phyloP scores from a whole-genome alignment of 2,888 invertebrate species.

The Alentia gelatinosa region DNA sequence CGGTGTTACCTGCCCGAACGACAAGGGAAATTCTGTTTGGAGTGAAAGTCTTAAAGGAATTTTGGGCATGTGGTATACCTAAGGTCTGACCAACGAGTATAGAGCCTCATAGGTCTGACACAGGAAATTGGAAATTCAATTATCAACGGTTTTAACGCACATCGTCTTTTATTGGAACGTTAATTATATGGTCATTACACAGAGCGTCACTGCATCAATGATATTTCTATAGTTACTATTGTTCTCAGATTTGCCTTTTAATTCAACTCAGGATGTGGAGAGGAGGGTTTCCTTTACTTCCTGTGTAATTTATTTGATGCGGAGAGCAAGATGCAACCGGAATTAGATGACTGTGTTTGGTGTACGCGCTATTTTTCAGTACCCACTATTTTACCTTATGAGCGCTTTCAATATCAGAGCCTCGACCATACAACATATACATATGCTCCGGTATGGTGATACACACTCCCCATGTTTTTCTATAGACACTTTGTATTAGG shows the following conservation, averaged over 20 bases:
- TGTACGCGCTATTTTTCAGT: too few relatives aligned
- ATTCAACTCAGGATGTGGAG: too few relatives aligned
- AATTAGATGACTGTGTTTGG: too few relatives aligned
- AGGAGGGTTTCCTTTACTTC: too few relatives aligned
- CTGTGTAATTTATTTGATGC: too few relatives aligned
- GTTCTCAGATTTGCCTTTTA: not conserved
- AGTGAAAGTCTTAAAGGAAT: not conserved
- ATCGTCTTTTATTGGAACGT: not conserved
- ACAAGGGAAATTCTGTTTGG: not conserved
- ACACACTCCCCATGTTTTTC: too few relatives aligned
- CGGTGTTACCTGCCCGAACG: not conserved
- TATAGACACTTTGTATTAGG: too few relatives aligned
- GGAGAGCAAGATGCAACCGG: too few relatives aligned
- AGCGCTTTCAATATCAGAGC: too few relatives aligned
- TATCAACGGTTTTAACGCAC: slow-evolving; percentile 4
- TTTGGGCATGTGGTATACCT: not conserved
- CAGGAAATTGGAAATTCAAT: slow-evolving; percentile 17
- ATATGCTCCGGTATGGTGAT: too few relatives aligned
- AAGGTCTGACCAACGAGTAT: not conserved
- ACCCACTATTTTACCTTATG: too few relatives aligned
- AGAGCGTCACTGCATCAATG: not conserved
- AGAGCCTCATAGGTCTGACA: not conserved
- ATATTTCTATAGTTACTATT: not conserved
- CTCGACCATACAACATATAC: too few relatives aligned
- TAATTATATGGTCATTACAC: not conserved